phyloP scores from a whole-genome alignment of 1,140 invertebrate species.

The Caenorhabditis brenneri region DNA sequence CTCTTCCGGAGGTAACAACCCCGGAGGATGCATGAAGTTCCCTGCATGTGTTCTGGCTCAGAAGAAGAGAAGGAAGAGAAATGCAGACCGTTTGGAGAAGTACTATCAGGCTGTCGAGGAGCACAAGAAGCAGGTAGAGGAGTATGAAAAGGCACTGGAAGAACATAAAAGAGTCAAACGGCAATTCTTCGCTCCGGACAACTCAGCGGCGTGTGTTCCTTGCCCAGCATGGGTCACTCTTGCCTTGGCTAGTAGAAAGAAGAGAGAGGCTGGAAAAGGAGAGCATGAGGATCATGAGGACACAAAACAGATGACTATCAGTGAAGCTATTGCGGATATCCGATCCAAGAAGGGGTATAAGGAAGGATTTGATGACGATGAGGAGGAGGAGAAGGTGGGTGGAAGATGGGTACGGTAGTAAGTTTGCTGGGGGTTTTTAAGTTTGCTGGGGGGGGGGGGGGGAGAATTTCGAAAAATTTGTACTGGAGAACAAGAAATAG shows the following conservation, averaged over 20 bases:
- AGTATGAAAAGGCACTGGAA: conserved; percentile 48
- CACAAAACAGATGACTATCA: conserved; percentile 31
- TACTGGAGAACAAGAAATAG: too few species aligned
- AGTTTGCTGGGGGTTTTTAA: too few species aligned
- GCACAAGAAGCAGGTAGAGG: conserved; percentile 44
- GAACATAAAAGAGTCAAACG: conserved; percentile 58
- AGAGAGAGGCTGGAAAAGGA: conserved; percentile 42
- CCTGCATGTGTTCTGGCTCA: conserved; percentile 60
- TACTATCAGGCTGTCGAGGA: conserved; percentile 50
- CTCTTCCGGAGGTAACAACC: conserved; percentile 19
- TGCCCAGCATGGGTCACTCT: conserved; percentile 64
- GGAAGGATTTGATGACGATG: conserved; percentile 44
- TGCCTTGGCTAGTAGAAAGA: conserved; percentile 59
- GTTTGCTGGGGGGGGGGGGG: too few species aligned
- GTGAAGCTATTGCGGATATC: conserved; percentile 55
- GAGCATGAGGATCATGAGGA: neutral
- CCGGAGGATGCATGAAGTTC: conserved; percentile 59
- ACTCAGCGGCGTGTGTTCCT: conserved; percentile 58
- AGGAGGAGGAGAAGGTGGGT: too few species aligned
- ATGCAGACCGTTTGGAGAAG: conserved; percentile 51
- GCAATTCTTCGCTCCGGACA: conserved; percentile 62
- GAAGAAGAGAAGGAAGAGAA: conserved; percentile 59
- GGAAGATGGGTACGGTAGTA: too few species aligned
- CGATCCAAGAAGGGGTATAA: conserved; percentile 53
- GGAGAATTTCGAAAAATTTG: too few species aligned